phyloP scores from a whole-genome alignment of 2,888 invertebrate genomes.

The Mayetiola destructor region DNA sequence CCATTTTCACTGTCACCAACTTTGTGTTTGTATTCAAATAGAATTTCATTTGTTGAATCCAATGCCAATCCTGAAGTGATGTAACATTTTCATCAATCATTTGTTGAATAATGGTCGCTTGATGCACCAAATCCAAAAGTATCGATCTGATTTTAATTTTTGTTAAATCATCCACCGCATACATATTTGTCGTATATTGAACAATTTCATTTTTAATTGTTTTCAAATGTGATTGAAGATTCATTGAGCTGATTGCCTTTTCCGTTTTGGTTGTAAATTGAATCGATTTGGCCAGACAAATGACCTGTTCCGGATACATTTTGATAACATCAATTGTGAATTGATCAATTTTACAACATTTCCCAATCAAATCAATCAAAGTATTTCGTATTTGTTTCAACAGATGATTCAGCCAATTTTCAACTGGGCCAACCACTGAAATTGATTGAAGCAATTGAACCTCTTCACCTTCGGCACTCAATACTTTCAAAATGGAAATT shows the following conservation, averaged over 20 bases:
- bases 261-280: constrained; percentile 75
- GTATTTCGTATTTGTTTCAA: constrained; percentile 70
- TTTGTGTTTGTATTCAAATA: constrained; percentile 47
- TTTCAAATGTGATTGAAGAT: constrained; percentile 33
- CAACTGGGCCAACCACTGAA: constrained; percentile 46
- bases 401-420: constrained; percentile 57
- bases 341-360: constrained; percentile 41
- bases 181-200: constrained; percentile 24
- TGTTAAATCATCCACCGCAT: constrained; percentile 38
- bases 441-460: constrained; percentile 54
- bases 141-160: constrained; percentile 82
- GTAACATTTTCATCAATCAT: constrained; percentile 55
- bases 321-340: constrained; percentile 37
- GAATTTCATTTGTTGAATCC: constrained; percentile 87
- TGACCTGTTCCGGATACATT: constrained; percentile 47
- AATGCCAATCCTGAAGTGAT: constrained; percentile 66
- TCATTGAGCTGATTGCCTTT: constrained; percentile 55
- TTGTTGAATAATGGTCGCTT: constrained; percentile 65
- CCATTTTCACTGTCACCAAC: constrained; percentile 66
- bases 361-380: constrained; percentile 48
- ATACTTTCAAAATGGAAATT: constrained; percentile 41
- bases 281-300: constrained; percentile 73
- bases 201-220: constrained; percentile 28
- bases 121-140: constrained; percentile 85
- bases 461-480: constrained; percentile 59